A percentile compares a stretch with the other conserved stretches of the same genome.
Evolutionary conservation across 1,140 invertebrate genomes (phyloP).

Genomic region (Ganaspis sp.): DNA sequence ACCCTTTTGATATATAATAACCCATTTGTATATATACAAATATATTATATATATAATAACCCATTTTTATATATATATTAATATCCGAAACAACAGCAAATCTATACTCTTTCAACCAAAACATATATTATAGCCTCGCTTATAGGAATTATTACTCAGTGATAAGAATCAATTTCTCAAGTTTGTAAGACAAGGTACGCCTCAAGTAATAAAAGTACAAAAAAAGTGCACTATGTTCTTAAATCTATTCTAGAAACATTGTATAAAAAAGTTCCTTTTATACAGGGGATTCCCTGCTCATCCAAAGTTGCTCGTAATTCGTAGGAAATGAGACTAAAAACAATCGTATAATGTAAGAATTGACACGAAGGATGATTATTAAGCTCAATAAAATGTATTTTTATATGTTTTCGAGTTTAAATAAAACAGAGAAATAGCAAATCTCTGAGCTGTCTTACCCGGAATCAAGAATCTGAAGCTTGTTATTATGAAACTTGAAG

Average conservation of each 20-base stretch:
- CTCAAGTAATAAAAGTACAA: neutral
- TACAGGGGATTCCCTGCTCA: neutral
- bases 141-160: too few relatives aligned
- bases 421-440: neutral
- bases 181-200: too few relatives aligned
- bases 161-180: too few relatives aligned
- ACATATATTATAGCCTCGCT: too few relatives aligned
- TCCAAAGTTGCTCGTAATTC: neutral
- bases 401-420: neutral
- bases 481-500: slow-evolving; percentile 23
- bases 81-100: too few relatives aligned
- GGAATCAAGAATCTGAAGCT: slow-evolving; percentile 21
- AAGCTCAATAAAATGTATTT: neutral
- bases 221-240: neutral
- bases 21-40: too few relatives aligned
- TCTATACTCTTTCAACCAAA: too few relatives aligned
- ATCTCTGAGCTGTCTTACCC: neutral
- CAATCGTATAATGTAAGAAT: neutral
- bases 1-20: too few relatives aligned
- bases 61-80: too few relatives aligned
- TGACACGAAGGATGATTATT: neutral
- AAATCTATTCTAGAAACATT: neutral
- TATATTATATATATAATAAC: too few relatives aligned
- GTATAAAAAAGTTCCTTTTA: neutral
- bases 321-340: neutral